Evolutionary conservation across 2,888 invertebrate genomes (phyloP).

Genomic region (Neoascia interrupta): DNA sequence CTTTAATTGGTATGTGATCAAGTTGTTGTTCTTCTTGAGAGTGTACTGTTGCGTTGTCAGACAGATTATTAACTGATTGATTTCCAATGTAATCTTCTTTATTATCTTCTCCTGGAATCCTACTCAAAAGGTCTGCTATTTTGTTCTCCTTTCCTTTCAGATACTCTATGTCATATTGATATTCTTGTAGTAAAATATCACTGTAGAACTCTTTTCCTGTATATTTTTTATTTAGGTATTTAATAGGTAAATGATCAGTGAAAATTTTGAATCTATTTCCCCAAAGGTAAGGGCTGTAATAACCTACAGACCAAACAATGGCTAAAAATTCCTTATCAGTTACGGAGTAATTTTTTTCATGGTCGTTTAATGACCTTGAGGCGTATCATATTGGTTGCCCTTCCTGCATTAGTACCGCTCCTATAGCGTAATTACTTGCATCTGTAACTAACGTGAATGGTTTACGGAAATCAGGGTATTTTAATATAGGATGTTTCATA

Average conservation of each 20-base stretch:
- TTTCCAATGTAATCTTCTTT: not conserved
- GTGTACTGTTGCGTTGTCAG: slow-evolving; percentile 20
- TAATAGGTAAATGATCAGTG: slow-evolving; percentile 13
- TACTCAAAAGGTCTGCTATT: not conserved
- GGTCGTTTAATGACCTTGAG: slow-evolving; percentile 58
- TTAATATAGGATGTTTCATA: slow-evolving; percentile 11
- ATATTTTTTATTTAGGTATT: slow-evolving; percentile 6
- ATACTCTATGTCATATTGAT: not conserved
- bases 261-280: slow-evolving; percentile 4
- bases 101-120: not conserved
- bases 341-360: slow-evolving; percentile 63
- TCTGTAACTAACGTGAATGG: slow-evolving; percentile 13
- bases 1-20: slow-evolving; percentile 37
- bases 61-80: not conserved
- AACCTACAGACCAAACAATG: not conserved
- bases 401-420: slow-evolving; percentile 3
- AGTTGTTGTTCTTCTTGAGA: slow-evolving; percentile 37
- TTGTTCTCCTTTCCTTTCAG: not conserved
- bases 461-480: slow-evolving; percentile 36
- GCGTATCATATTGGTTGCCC: slow-evolving; percentile 36
- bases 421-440: slow-evolving; percentile 3
- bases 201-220: not conserved
- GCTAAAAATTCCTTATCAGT: slow-evolving; percentile 43
- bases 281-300: slow-evolving; percentile 1
- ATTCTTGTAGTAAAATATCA: slow-evolving; percentile 10